These are phyloP conservation scores for Cygnus atratus DNA, from an alignment of 2,113 vertebrate genomes.

Conservation along the genomic window DNA sequence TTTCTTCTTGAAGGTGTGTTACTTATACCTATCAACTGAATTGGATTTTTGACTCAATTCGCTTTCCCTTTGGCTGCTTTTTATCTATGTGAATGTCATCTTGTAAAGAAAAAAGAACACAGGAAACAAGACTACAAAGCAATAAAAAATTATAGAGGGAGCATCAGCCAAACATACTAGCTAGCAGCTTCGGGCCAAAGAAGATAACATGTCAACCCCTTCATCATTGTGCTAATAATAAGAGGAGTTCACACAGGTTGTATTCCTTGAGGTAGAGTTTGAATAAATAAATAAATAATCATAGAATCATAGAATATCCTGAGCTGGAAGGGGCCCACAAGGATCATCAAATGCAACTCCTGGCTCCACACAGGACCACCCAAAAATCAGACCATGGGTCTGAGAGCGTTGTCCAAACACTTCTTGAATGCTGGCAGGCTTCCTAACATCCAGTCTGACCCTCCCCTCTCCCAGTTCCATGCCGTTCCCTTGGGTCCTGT, in stretches of 20 bases:
- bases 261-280: not conserved
- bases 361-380: no score
- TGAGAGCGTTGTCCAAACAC: no score
- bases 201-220: conserved; percentile 1
- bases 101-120: conserved; percentile 3
- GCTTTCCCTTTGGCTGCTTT: not conserved
- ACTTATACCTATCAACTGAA: not conserved
- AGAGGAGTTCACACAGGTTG: not conserved
- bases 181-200: not conserved
- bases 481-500: no score
- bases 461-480: no score
- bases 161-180: not conserved
- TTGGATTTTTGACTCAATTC: not conserved
- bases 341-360: no score
- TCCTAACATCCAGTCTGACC: no score
- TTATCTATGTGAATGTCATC: not conserved
- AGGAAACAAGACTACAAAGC: not conserved
- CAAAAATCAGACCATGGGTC: no score
- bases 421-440: no score
- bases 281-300: not conserved
- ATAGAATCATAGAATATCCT: no score
- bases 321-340: no score
- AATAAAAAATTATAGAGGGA: not conserved
- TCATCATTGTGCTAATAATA: not conserved
- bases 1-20: not conserved